These are phyloP conservation scores for Polymixis lichenea DNA, from an alignment of 2,888 invertebrate species.

Conservation along the genomic window DNA sequence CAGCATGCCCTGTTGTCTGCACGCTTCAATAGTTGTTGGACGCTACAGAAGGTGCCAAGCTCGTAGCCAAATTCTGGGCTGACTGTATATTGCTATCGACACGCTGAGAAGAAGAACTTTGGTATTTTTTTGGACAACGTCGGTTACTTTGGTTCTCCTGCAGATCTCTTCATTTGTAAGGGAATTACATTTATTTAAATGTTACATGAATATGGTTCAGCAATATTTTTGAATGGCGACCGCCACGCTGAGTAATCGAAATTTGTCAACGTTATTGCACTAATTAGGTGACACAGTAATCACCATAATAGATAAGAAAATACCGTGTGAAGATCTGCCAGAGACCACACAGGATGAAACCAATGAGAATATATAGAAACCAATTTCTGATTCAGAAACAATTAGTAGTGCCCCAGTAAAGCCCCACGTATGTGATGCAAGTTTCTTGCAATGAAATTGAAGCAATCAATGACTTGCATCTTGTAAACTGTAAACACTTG, in stretches of 20 bases:
- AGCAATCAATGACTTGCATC: neutral
- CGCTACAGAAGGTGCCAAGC: too few species aligned
- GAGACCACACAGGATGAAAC: neutral
- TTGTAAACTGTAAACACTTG: neutral
- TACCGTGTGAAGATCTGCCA: neutral
- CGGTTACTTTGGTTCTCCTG: neutral
- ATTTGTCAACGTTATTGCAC: neutral
- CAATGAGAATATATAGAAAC: neutral
- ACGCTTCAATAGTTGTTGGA: too few species aligned
- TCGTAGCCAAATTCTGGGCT: too few species aligned
- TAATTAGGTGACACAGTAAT: too few species aligned
- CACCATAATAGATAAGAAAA: neutral
- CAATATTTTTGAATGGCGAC: neutral
- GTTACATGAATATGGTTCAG: neutral
- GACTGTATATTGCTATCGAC: too few species aligned
- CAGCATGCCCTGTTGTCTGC: too few species aligned
- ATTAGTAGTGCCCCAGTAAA: too few species aligned
- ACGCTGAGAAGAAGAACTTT: too few species aligned
- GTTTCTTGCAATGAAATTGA: neutral
- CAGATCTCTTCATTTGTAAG: neutral
- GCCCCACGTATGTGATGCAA: neutral
- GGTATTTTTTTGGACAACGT: neutral
- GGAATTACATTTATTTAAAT: neutral
- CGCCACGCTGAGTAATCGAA: too few species aligned
- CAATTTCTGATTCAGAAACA: neutral